phyloP scores from a whole-genome alignment of 2,888 invertebrate genomes.

The Argyresthia goedartella region DNA sequence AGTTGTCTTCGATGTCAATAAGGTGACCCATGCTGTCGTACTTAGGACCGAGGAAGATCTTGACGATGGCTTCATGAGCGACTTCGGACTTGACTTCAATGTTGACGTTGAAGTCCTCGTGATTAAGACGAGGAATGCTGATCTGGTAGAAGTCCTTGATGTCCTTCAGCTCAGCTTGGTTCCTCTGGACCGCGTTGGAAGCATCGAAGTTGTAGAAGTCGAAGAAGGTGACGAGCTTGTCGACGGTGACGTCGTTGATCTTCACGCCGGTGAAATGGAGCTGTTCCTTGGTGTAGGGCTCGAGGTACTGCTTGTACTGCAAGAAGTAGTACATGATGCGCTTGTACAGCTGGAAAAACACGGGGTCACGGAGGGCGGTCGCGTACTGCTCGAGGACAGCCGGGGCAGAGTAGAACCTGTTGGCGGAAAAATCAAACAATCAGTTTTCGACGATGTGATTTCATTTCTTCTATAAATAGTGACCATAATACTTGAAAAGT shows the following conservation, averaged over 20 bases:
- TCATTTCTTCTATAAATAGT: too few relatives aligned
- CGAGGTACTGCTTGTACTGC: slow-evolving; percentile 59
- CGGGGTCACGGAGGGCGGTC: slow-evolving; percentile 73
- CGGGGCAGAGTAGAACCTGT: slow-evolving; percentile 1
- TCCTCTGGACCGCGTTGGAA: slow-evolving; percentile 46
- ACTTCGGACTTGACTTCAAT: slow-evolving; percentile 50
- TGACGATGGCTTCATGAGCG: slow-evolving; percentile 57
- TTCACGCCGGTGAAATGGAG: slow-evolving; percentile 61
- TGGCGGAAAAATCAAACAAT: not conserved
- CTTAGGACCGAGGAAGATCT: slow-evolving; percentile 73
- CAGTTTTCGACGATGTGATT: too few relatives aligned
- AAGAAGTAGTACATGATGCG: slow-evolving; percentile 55
- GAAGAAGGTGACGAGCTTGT: slow-evolving; percentile 70
- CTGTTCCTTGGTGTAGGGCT: slow-evolving; percentile 63
- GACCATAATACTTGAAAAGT: too few relatives aligned
- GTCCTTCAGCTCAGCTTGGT: slow-evolving; percentile 25
- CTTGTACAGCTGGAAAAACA: slow-evolving; percentile 72
- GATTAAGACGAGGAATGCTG: slow-evolving; percentile 60
- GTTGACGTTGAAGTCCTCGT: slow-evolving; percentile 62
- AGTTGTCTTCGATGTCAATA: slow-evolving; percentile 26
- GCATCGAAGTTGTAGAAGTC: slow-evolving; percentile 55
- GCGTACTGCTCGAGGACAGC: slow-evolving; percentile 56
- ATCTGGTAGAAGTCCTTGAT: slow-evolving; percentile 35
- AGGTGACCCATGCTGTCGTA: slow-evolving; percentile 61
- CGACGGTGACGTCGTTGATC: slow-evolving; percentile 62